These are phyloP conservation scores for Nettapus auritus DNA, from an alignment of 2,113 vertebrate species.

Conservation along the genomic window DNA sequence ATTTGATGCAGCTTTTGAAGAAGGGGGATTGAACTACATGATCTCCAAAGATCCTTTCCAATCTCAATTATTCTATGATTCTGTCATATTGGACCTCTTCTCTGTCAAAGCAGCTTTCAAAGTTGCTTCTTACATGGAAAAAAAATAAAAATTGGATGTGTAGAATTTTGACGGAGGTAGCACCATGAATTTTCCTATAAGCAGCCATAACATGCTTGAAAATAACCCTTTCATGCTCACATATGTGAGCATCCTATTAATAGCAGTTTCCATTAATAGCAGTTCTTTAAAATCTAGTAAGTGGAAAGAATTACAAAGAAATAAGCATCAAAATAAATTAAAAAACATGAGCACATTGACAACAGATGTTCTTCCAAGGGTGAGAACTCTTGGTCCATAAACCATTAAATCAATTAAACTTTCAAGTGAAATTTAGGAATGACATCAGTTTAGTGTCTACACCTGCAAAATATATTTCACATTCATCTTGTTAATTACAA, in stretches of 20 bases:
- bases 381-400: background rate
- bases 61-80: background rate
- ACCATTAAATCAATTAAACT: background rate
- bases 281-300: background rate
- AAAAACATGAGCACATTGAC: slow-evolving; percentile 4
- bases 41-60: background rate
- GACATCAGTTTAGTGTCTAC: background rate
- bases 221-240: background rate
- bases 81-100: background rate
- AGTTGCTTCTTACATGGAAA: background rate
- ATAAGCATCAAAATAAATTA: background rate
- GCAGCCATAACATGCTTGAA: background rate
- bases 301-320: background rate
- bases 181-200: background rate
- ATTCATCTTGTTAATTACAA: slow-evolving; percentile 1
- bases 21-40: background rate
- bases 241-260: background rate
- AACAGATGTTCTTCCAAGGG: slow-evolving; percentile 16
- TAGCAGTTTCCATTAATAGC: background rate
- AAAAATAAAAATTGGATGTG: background rate
- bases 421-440: background rate
- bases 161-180: background rate
- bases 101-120: background rate
- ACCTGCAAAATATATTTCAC: background rate
- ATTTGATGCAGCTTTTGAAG: background rate